Base-by-base conservation (phyloP, 2,113 vertebrate species). In the Pelecanus crispus region DNA sequence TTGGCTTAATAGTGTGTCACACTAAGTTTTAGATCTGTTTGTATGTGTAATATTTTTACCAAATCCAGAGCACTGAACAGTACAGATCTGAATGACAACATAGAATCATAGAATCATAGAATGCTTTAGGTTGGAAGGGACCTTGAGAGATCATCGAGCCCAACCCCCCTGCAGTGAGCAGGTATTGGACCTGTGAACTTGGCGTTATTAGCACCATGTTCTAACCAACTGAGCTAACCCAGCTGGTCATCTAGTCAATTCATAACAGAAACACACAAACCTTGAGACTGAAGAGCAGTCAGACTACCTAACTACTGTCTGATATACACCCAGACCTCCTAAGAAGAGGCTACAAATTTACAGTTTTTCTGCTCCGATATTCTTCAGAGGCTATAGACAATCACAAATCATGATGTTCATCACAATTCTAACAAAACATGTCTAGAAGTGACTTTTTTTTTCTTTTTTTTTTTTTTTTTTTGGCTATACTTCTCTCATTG, bases 401-500 rank as follows among this genome's bases (percentile, higher is more conserved):
- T 58, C 36, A 52, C 17, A 86, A 28, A n/a, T 63, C 25, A 67
- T 4, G 0, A 36, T 9, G 22, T 0, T 36, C 13, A 36, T 26
- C 4, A 9, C 40, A 62, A 72, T 58, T 75, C 4, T 40, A 83
- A 53, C 12, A 83, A 75, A 52, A 20, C 15, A 55, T 17, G 5
- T 11, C 11, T 67, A 65, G 3, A 22, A 0, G 1, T 42, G 2
- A 14, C 36, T 9, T 58, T 13, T 50, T 50, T 6, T 56, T 20
- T 45, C 18, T 45, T 18, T 45, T 45, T 45, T 45, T 53, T 53
- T 55, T 53, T 28, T 74, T 36, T 14, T 7, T 19, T 53, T 28
- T 12, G 14, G 0, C 12, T 70, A 13, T 73, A n/a, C 0, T 65
- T 45, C 20, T 61, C 2, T 79, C 13, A n/a, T 12, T 18, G 5